Evolutionary conservation across 2,888 invertebrate genomes (phyloP), one percentile per base, ranked within the genome.

Genomic region (Oxytorus armatus): DNA sequence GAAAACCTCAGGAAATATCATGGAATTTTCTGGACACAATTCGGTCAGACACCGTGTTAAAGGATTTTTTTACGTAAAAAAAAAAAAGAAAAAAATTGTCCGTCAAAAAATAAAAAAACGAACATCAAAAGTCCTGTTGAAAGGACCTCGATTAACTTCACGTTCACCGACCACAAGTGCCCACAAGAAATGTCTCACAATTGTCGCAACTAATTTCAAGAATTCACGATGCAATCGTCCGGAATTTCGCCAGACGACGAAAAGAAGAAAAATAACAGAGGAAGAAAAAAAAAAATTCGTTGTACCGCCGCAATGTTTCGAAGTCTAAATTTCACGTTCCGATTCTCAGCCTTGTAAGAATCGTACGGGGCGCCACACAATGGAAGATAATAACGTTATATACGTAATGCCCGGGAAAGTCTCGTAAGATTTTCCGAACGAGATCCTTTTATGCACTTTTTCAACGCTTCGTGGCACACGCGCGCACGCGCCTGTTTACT

Each of bases 381-480:
- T 77, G 73, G 69, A 68, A 55, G 68, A 77, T 79, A 65, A 75
- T 74, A 5, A 5, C 3, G 10, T 36, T 8, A 36, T 36, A 36
- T 57, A 66, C 80, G 77, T 74, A 77, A 73, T 23, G 47, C 10
- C 65, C 80, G 74, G 80, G 74, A 74, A 77, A 81, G 80, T 77
- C 77, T 74, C 65, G 53, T 42, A 25, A 77, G 80, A 77, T 77
- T 81, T 81, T 77, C 74, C 80, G 65, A 59, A 29, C 63, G 65
- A 77, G 77, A 77, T 76, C 53, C n/a, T 76, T 72, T 61, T 36
- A 59, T 80, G 73, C 66, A 74, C 80, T 74, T 81, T 81, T 81
- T 81, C 80, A 81, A 81, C 80, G 80, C 77, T 69, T 81, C 80
- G 77, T 21, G 69, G 55, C 36, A 69, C 80, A 69, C 80, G 80